Evolutionary conservation across 2,113 vertebrate genomes (phyloP).

Genomic region (Aptenodytes forsteri): DNA sequence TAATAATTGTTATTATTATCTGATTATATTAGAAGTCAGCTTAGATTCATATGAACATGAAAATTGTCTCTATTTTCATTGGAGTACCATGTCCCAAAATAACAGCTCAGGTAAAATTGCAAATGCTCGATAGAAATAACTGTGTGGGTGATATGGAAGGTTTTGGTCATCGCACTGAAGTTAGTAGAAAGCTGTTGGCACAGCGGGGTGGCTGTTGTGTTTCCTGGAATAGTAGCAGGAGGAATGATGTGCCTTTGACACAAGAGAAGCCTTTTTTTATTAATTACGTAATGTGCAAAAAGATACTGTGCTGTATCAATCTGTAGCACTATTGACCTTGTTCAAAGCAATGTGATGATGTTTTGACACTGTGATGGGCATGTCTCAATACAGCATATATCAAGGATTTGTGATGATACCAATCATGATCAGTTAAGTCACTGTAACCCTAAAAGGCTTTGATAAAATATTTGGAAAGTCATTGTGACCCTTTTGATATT

Average conservation of each 20-base stretch:
- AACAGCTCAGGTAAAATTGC: background rate
- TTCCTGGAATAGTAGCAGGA: background rate
- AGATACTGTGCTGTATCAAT: background rate
- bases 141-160: background rate
- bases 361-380: background rate
- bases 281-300: background rate
- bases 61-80: background rate
- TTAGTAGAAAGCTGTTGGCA: background rate
- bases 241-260: background rate
- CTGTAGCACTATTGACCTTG: background rate
- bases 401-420: background rate
- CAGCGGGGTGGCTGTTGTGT: background rate
- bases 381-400: background rate
- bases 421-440: background rate
- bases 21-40: background rate
- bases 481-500: background rate
- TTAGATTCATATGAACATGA: background rate
- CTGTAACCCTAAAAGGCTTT: background rate
- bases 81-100: background rate
- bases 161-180: background rate
- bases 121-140: background rate
- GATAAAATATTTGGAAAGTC: background rate
- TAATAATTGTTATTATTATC: background rate
- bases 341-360: background rate
- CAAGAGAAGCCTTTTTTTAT: background rate